These are phyloP conservation scores for Hemicentrotus pulcherrimus DNA, from an alignment of 35 echinoderm and acorn worm species.

Conservation along the genomic window DNA sequence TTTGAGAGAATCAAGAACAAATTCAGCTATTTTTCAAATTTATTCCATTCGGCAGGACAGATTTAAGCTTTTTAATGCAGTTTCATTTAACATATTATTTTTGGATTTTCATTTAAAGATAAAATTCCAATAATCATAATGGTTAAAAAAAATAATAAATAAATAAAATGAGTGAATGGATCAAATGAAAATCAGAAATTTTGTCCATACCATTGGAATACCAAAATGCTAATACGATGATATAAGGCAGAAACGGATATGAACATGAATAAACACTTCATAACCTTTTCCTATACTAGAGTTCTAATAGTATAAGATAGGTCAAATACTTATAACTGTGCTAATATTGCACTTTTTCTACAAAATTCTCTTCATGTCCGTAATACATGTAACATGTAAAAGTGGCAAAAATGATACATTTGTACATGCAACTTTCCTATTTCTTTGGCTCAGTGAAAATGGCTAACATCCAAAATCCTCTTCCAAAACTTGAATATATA, in stretches of 20 bases:
- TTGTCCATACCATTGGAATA: background rate
- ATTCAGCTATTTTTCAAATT: background rate
- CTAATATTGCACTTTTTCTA: constrained; percentile 13
- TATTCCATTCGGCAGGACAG: background rate
- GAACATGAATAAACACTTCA: background rate
- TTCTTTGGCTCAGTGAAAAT: background rate
- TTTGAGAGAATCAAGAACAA: background rate
- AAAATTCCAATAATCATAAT: background rate
- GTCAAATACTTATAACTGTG: background rate
- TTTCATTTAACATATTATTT: background rate
- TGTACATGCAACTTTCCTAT: background rate
- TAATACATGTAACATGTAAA: background rate
- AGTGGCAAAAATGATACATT: background rate
- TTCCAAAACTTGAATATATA: constrained; percentile 14
- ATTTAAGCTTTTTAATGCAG: background rate
- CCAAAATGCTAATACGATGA: background rate
- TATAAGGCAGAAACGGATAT: background rate
- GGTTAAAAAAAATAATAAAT: background rate
- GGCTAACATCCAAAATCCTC: background rate
- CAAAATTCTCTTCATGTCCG: background rate
- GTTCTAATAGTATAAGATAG: background rate
- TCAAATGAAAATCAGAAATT: background rate
- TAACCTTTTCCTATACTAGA: background rate
- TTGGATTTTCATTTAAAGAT: background rate
- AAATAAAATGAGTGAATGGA: too few species aligned